Evolutionary conservation across 1,140 invertebrate species (phyloP).

Genomic region (Macrotrachela quadricornifera): DNA sequence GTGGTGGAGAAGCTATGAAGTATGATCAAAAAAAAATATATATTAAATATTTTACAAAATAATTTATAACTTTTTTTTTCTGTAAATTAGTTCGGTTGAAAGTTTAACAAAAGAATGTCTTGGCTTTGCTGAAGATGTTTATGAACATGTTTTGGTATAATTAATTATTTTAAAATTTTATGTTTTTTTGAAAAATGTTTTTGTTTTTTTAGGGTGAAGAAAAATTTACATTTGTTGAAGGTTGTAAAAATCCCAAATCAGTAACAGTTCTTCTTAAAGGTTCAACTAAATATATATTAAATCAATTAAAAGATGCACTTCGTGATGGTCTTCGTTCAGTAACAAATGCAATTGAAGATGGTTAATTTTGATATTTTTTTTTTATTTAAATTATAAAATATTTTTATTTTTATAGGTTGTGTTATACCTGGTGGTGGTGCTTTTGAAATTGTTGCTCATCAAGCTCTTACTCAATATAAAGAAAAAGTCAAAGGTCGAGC

Average conservation of each 20-base stretch:
- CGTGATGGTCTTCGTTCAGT: conserved; percentile 82
- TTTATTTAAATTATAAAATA: too few relatives aligned
- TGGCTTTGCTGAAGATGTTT: conserved; percentile 78
- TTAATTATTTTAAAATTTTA: neutral
- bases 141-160: conserved; percentile 54
- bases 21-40: too few relatives aligned
- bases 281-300: conserved; percentile 78
- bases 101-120: conserved; percentile 46
- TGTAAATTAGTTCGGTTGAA: conserved; percentile 28
- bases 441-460: conserved; percentile 74
- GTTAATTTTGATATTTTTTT: conserved; percentile 33
- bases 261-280: conserved; percentile 91
- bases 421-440: conserved; percentile 84
- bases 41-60: too few relatives aligned
- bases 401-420: conserved; percentile 4
- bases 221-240: conserved; percentile 89
- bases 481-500: conserved; percentile 68
- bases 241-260: conserved; percentile 78
- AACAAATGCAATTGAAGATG: conserved; percentile 84
- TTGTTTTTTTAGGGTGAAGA: conserved; percentile 58
- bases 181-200: too few relatives aligned
- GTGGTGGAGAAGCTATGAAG: conserved; percentile 87
- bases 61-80: too few relatives aligned
- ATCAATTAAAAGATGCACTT: conserved; percentile 87
- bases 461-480: conserved; percentile 57